A percentile compares a stretch with the other conserved stretches of the same genome.
These are phyloP conservation scores for Mactra quadrangularis DNA, from an alignment of 1,140 invertebrate genomes.

Conservation along the genomic window DNA sequence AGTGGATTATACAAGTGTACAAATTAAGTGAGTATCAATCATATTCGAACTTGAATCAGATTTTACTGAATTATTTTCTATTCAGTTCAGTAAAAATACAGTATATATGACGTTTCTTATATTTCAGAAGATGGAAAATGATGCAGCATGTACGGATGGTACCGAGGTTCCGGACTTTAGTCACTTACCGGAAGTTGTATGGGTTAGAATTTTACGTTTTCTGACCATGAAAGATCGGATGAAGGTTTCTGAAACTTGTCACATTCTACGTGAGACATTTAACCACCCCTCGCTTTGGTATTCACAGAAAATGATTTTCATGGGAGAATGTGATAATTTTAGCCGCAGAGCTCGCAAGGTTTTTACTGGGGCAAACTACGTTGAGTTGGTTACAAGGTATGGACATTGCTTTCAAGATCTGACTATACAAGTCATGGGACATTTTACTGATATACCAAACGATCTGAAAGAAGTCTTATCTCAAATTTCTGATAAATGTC, in stretches of 20 bases:
- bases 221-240: slow-evolving; percentile 62
- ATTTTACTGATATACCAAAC: slow-evolving; percentile 55
- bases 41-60: too few relatives aligned
- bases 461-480: slow-evolving; percentile 50
- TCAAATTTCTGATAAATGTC: slow-evolving; percentile 59
- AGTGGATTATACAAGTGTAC: too few relatives aligned
- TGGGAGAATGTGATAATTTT: slow-evolving; percentile 61
- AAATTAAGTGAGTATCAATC: too few relatives aligned
- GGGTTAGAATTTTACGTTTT: slow-evolving; percentile 64
- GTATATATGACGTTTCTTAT: too few relatives aligned
- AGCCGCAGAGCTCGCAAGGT: slow-evolving; percentile 15
- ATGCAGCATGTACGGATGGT: background rate
- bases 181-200: slow-evolving; percentile 64
- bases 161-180: slow-evolving; percentile 60
- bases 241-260: slow-evolving; percentile 59
- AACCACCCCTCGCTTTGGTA: slow-evolving; percentile 70
- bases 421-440: slow-evolving; percentile 61
- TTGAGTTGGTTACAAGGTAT: slow-evolving; percentile 61
- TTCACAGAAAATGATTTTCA: slow-evolving; percentile 52
- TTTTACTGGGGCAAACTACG: slow-evolving; percentile 38
- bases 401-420: slow-evolving; percentile 67
- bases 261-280: slow-evolving; percentile 62
- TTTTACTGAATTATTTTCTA: too few relatives aligned
- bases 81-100: too few relatives aligned
- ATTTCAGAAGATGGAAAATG: too few relatives aligned